Percentiles rank a stretch among this genome's conserved stretches.
Evolutionary conservation across 1,140 invertebrate genomes (phyloP).

Genomic region (Dendrolimus punctatus): DNA sequence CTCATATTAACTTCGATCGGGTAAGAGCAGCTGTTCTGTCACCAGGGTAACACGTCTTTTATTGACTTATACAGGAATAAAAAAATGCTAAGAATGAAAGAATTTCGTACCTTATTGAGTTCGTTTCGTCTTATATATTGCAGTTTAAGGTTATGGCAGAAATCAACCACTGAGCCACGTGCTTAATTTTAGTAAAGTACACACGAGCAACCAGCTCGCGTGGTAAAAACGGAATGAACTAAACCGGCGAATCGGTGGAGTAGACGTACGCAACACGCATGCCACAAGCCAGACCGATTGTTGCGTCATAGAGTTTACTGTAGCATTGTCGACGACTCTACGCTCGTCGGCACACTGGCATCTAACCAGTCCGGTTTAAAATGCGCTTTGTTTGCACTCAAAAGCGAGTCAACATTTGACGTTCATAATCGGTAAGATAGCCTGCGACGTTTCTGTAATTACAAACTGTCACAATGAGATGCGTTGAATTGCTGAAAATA

Average conservation of each 20-base stretch:
- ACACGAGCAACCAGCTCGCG: conserved; percentile 10
- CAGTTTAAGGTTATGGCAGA: conserved; percentile 15
- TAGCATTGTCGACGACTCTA: not conserved
- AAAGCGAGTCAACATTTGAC: conserved; percentile 1
- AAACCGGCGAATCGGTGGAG: conserved; percentile 6
- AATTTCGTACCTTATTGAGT: conserved; percentile 8
- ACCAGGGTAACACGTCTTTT: not conserved
- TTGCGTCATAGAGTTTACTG: conserved; percentile 15
- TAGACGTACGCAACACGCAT: conserved; percentile 16
- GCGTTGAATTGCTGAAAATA: not conserved
- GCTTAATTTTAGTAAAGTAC: conserved; percentile 15
- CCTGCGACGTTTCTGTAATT: conserved; percentile 1
- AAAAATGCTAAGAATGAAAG: not conserved
- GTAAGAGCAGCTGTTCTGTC: no score
- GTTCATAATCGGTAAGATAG: conserved; percentile 1
- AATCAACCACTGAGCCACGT: conserved; percentile 15
- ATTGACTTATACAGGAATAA: not conserved
- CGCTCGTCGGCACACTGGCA: conserved; percentile 2
- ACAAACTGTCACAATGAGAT: conserved; percentile 3
- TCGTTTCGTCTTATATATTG: conserved; percentile 5
- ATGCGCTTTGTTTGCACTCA: not conserved
- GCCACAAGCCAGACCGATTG: conserved; percentile 14
- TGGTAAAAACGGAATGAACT: conserved; percentile 20
- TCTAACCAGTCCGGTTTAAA: not conserved
- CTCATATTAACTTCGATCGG: no score